Conservation (phyloP, 2,113 vertebrate species). For the Opisthocomus hoazin region DNA sequence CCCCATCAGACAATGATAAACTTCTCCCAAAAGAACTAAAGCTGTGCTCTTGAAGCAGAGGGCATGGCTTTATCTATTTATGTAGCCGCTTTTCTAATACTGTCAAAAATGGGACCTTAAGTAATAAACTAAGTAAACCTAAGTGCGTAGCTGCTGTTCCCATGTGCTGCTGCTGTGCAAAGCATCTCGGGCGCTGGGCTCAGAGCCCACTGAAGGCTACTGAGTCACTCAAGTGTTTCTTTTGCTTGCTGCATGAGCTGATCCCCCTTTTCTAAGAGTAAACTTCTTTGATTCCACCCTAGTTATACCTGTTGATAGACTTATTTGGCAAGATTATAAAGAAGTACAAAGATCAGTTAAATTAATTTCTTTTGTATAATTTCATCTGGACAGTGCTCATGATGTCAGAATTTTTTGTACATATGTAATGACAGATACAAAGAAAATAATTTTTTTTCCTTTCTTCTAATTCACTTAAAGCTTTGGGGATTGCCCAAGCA, state of each 20-base stretch:
- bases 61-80: background rate
- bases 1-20: background rate
- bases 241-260: background rate
- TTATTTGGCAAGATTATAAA: background rate
- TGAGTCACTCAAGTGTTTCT: background rate
- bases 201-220: background rate
- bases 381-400: background rate
- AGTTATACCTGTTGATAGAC: background rate
- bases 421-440: background rate
- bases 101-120: constrained; percentile 15
- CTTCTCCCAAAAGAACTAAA: background rate
- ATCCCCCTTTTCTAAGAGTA: background rate
- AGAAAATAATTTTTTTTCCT: background rate
- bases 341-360: background rate
- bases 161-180: background rate
- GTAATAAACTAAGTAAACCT: background rate
- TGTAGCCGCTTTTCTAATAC: background rate
- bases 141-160: background rate
- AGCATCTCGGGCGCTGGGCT: background rate
- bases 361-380: background rate
- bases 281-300: background rate
- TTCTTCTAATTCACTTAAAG: background rate
- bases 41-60: background rate
- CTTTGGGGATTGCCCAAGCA: background rate
- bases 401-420: background rate